Evolutionary conservation across 2,888 invertebrate genomes (phyloP), one percentile per base, ranked within the genome.

Genomic region (Slavum lentiscoides): DNA sequence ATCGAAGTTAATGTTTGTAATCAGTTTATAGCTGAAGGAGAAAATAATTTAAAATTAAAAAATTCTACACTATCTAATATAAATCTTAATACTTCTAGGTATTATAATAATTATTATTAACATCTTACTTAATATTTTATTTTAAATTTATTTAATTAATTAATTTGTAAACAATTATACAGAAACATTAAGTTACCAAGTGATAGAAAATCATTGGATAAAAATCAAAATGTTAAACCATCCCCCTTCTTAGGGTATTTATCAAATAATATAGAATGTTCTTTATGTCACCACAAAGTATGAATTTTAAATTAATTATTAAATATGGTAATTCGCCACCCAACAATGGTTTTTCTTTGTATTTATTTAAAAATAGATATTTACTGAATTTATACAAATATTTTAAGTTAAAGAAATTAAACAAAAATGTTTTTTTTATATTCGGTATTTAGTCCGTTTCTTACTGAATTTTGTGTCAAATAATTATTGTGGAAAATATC

Each of bases 201-300:
- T 23, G 43, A 72, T 15, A 66, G 23, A 15, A 80, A 72, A 43
- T 64, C 17, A 21, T 30, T 72, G 55, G 83, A 83, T 69, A 80
- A 82, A 68, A 86, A 59, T 87, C 87, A 1, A 86, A 87, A 58
- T 87, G 88, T 75, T 86, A 87, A 84, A 21, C 84, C 89, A 15
- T 90, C 92, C 86, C 93, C 94, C 1, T 93, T 93, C 86, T 89
- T 91, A 82, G 94, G 94, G 39, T 90, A 93, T 53, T 87, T 93
- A 83, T 93, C 93, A 74, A 93, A 92, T 85, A 93, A 93, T 87
- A 88, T 94, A 72, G 89, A 91, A 82, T 94, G 94, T 85, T 91
- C 91, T 58, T 89, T 90, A 77, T 94, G 94, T 86, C 90, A 91
- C 68, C 89, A 83, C 53, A 83, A 82, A 72, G 83, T 83, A 66